Evolutionary conservation across 2,797 vertebrate genomes (phyloP).

Genomic region (Enteromius afrohamiltoni): DNA sequence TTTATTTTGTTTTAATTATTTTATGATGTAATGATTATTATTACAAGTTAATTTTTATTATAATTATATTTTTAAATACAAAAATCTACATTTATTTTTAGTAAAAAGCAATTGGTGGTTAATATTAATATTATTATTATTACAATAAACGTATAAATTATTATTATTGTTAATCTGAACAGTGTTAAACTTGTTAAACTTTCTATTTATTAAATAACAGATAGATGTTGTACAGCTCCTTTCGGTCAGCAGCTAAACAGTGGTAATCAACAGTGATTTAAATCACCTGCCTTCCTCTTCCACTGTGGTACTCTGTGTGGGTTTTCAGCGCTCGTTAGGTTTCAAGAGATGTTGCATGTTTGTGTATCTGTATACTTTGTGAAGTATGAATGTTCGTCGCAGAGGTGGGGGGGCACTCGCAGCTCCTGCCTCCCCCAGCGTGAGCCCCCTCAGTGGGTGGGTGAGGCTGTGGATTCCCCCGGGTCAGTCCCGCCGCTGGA

Average conservation of each 20-base stretch:
- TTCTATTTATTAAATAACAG: not conserved
- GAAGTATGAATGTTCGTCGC: constrained; percentile 9
- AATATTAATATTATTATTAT: not conserved
- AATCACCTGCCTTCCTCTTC: not conserved
- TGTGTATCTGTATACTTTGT: constrained; percentile 39
- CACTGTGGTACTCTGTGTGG: not conserved
- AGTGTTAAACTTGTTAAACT: not conserved
- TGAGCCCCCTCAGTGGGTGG: constrained; percentile 48
- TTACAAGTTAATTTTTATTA: not conserved
- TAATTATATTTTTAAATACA: not conserved
- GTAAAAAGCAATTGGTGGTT: not conserved
- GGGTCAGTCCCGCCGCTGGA: constrained; percentile 83
- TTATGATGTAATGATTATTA: not conserved
- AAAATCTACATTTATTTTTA: no score
- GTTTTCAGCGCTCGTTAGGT: constrained; percentile 39
- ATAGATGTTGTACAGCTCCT: not conserved
- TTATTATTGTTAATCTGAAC: not conserved
- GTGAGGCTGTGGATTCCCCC: constrained; percentile 59
- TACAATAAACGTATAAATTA: not conserved
- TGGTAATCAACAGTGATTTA: not conserved
- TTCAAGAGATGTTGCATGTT: constrained; percentile 17
- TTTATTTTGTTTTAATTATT: not conserved
- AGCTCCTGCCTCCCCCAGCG: constrained; percentile 39
- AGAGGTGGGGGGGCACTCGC: not conserved
- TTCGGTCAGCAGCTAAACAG: not conserved